Base-by-base conservation (phyloP, 1,140 invertebrate species). In the Panulirus ornatus region DNA sequence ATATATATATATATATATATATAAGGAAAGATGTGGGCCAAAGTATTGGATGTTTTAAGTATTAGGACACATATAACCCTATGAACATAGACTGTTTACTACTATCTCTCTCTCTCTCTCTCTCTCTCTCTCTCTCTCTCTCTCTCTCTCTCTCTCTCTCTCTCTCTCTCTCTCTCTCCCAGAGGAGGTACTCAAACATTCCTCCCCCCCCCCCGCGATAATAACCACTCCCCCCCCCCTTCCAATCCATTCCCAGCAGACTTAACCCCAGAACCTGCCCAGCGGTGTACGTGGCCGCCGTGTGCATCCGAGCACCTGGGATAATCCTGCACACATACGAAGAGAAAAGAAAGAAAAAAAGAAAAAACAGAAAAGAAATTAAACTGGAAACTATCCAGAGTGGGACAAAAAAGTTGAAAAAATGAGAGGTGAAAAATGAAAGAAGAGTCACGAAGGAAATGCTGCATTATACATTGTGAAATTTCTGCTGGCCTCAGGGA, bases 121-220 rank as follows among this genome's bases (percentile, higher is more conserved):
- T n/a, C n/a, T n/a, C n/a, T n/a, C n/a, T n/a, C n/a, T n/a, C n/a
- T n/a, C n/a, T n/a, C n/a, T n/a, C n/a, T n/a, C 70, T 73, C 70
- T 38, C 34, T 73, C 70, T 73, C 34, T 73, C 70, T 38, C 70
- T 73, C 70, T 38, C 70, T 38, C 34, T 38, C 70, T 38, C 70
- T 73, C 70, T 36, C 70, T 73, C 30, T 73, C 70, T 9, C 11
- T 9, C 51, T 58, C 11, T 14, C 11, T 14, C 11, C 11, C n/a
- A 11, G 51, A 58, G 11, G n/a, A 58, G n/a, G 51, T 58, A 11
- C n/a, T 58, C 51, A 58, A 58, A n/a, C 51, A n/a, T 58, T 9
- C 51, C 51, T n/a, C 11, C 51, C 51, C 51, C 11, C 11, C 11
- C 11, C 11, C 51, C 51, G 11, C 51, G 51, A n/a, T n/a, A 11